phyloP scores from a whole-genome alignment of 2,888 invertebrate genomes.

The Smittia sp. region DNA sequence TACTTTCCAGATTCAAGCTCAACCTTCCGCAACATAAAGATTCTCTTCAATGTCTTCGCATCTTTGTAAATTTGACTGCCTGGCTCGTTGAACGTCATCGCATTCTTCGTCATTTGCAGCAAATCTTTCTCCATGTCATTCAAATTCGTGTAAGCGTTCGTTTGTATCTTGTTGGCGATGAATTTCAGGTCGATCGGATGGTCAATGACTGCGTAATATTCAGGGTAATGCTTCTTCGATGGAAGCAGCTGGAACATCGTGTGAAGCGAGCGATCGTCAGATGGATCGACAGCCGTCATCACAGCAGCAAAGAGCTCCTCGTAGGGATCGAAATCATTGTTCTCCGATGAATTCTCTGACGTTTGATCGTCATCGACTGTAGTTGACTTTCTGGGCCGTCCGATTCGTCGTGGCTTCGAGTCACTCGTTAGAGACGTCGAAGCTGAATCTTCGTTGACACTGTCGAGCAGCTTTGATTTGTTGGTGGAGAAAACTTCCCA shows the following conservation, averaged over 20 bases:
- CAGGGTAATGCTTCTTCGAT: slow-evolving; percentile 88
- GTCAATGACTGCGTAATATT: slow-evolving; percentile 92
- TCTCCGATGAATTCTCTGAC: slow-evolving; percentile 70
- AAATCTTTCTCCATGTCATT: slow-evolving; percentile 88
- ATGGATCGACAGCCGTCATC: slow-evolving; percentile 78
- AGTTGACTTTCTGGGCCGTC: slow-evolving; percentile 49
- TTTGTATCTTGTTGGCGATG: slow-evolving; percentile 88
- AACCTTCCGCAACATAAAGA: slow-evolving; percentile 62
- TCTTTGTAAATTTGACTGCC: slow-evolving; percentile 96
- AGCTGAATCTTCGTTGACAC: slow-evolving; percentile 48
- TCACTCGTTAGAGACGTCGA: background rate
- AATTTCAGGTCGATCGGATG: slow-evolving; percentile 92
- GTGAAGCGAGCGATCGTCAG: slow-evolving; percentile 72
- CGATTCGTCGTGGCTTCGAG: slow-evolving; percentile 46
- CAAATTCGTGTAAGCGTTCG: slow-evolving; percentile 72
- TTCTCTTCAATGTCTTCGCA: slow-evolving; percentile 73
- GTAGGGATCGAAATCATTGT: slow-evolving; percentile 71
- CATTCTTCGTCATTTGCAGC: slow-evolving; percentile 87
- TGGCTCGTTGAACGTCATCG: slow-evolving; percentile 93
- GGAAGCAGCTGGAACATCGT: slow-evolving; percentile 88
- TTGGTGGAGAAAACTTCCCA: slow-evolving; percentile 74
- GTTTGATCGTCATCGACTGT: slow-evolving; percentile 61
- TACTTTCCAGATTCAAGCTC: slow-evolving; percentile 71
- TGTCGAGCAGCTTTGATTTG: slow-evolving; percentile 50
- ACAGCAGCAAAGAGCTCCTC: slow-evolving; percentile 86